These are phyloP conservation scores for Ectemnius lituratus DNA, from an alignment of 2,888 invertebrate genomes.

Conservation along the genomic window DNA sequence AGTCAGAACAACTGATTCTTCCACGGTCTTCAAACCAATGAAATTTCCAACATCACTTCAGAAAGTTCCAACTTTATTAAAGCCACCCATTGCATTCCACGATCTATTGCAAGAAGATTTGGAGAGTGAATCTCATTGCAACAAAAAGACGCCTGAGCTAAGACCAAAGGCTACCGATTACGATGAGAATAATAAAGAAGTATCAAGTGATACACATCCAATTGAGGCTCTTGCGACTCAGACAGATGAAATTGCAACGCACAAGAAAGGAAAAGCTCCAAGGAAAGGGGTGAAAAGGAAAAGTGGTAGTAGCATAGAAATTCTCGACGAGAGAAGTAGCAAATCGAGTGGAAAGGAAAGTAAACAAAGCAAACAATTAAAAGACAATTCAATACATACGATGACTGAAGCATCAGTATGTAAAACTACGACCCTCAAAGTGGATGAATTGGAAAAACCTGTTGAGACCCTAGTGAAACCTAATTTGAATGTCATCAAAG, in stretches of 20 bases:
- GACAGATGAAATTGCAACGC: not conserved
- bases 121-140: slow-evolving; percentile 11
- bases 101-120: slow-evolving; percentile 36
- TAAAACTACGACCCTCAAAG: not conserved
- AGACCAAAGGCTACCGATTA: not conserved
- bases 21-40: slow-evolving; percentile 66
- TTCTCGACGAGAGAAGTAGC: not conserved
- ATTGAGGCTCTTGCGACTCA: not conserved
- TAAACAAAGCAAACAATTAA: slow-evolving; percentile 19
- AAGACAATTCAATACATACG: slow-evolving; percentile 5
- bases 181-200: not conserved
- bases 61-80: slow-evolving; percentile 52
- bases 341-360: slow-evolving; percentile 11
- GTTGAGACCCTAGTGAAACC: not conserved
- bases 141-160: not conserved
- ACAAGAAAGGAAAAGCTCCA: slow-evolving; percentile 20
- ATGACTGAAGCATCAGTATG: not conserved
- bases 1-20: slow-evolving; percentile 27
- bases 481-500: not conserved
- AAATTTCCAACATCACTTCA: slow-evolving; percentile 61
- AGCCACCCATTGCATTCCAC: slow-evolving; percentile 55
- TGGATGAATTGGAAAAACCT: not conserved
- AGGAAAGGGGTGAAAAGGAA: slow-evolving; percentile 26
- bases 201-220: not conserved
- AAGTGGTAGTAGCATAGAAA: not conserved